phyloP scores from a whole-genome alignment of 2,888 invertebrate genomes.

The Pseudanteris insignis region DNA sequence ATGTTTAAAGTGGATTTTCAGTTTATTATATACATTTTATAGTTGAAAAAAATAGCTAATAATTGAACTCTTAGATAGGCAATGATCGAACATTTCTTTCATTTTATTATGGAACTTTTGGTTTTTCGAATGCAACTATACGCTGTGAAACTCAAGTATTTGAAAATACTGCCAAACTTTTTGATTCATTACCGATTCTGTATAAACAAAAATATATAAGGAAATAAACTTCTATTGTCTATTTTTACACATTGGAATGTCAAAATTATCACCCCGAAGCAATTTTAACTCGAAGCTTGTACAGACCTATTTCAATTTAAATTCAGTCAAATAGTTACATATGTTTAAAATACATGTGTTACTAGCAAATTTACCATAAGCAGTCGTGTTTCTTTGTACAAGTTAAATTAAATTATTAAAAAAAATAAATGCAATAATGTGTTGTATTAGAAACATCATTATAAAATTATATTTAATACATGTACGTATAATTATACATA shows the following conservation, averaged over 20 bases:
- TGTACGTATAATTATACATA: too few relatives aligned
- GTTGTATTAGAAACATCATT: too few relatives aligned
- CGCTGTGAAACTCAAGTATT: too few relatives aligned
- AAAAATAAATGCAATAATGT: conserved; percentile 15
- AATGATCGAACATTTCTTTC: conserved; percentile 29
- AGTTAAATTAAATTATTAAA: conserved; percentile 13
- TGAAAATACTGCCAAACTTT: conserved; percentile 13
- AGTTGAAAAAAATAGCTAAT: conserved; percentile 9
- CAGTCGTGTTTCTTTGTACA: conserved; percentile 7
- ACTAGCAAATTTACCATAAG: not conserved
- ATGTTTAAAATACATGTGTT: not conserved
- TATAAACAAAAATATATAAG: conserved; percentile 4
- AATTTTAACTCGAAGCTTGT: conserved; percentile 15
- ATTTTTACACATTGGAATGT: conserved; percentile 24
- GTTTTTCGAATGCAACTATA: conserved; percentile 8
- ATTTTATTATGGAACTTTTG: conserved; percentile 5
- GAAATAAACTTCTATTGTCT: conserved; percentile 17
- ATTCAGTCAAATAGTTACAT: conserved; percentile 5
- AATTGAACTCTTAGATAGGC: conserved; percentile 32
- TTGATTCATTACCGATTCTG: not conserved
- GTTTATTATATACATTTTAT: conserved; percentile 8
- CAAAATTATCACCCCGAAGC: conserved; percentile 21
- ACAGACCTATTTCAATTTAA: not conserved
- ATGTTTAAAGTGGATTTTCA: too few relatives aligned
- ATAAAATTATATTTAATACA: too few relatives aligned